Percentiles rank a stretch among this genome's conserved stretches.
Evolutionary conservation across 2,797 vertebrate species (phyloP).

Genomic region (Rhinichthys osculus): DNA sequence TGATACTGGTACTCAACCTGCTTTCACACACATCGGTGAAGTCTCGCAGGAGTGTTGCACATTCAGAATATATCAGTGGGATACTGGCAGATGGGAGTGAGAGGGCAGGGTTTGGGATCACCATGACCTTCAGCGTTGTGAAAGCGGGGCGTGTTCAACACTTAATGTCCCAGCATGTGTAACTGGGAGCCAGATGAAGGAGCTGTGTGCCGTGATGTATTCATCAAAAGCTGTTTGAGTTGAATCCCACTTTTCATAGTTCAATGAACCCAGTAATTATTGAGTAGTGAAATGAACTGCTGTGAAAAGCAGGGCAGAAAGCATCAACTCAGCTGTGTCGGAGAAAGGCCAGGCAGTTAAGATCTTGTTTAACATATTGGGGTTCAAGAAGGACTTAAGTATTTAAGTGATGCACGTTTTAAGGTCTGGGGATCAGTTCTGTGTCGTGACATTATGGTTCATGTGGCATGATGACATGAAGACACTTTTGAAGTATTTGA

Average conservation of each 20-base stretch:
- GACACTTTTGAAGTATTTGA: background rate
- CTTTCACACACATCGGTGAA: slow-evolving; percentile 6
- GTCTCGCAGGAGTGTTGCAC: slow-evolving; percentile 28
- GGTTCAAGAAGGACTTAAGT: background rate
- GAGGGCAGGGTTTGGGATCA: slow-evolving; percentile 26
- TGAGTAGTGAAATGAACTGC: slow-evolving; percentile 32
- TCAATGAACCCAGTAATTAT: slow-evolving; percentile 46
- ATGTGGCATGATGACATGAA: background rate
- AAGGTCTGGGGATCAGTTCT: background rate
- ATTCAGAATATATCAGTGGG: slow-evolving; percentile 7
- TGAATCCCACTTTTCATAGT: slow-evolving; percentile 39
- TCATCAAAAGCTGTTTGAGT: slow-evolving; percentile 46
- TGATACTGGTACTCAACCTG: background rate
- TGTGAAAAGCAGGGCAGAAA: background rate
- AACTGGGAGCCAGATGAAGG: slow-evolving; percentile 42
- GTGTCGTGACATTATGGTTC: background rate
- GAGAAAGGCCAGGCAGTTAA: background rate
- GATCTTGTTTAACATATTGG: background rate
- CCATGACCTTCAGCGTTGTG: slow-evolving; percentile 16
- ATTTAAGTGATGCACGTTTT: background rate
- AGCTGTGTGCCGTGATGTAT: slow-evolving; percentile 33
- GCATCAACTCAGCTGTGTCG: background rate
- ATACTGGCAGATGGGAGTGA: slow-evolving; percentile 21
- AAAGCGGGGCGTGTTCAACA: background rate
- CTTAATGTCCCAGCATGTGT: slow-evolving; percentile 26